Base-by-base conservation (phyloP, 2,888 invertebrate species). In the Lapara coniferarum region DNA sequence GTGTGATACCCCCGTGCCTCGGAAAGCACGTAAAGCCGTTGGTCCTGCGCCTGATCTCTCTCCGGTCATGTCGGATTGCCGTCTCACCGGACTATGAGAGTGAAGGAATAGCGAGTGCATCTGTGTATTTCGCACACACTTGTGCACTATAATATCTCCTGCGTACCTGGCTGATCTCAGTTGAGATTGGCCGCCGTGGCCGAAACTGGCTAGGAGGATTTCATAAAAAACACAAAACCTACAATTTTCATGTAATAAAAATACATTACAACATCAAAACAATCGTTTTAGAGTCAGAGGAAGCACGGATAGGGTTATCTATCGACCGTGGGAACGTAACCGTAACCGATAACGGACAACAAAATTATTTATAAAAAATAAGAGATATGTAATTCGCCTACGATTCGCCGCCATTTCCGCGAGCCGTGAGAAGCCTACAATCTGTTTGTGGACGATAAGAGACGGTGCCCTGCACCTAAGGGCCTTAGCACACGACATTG, bases 321-420 rank as follows among this genome's bases (percentile, higher is more conserved):
- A 69, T 72, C 66, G 72, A 89, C 87, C 91, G 91, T 91, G 91
- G 89, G 91, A 91, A 91, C 83, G 82, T 77, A 73, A 71, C 67
- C 66, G 66, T 71, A 51, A 71, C 25, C 72, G 82, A 82, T 84
- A 84, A 79, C 71, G 72, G 70, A 73, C 75, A 76, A 76, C 80
- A 79, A 78, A 75, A 79, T 71, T 70, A 73, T 59, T 79, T 78
- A 70, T 72, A 52, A 73, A 71, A 75, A 73, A 80, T 81, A 83
- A 81, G 83, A 49, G 63, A 63, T 63, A 63, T 63, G 63, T 63
- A 84, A 83, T 79, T 83, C 81, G 86, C 85, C 83, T 81, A 84
- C 84, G 74, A 80, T 75, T 75, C 75, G 70, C 71, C 69, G 77
- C 46, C 63, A 77, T 86, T 87, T 89, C 89, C 87, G 85, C 83